Conservation (phyloP, 2,797 vertebrate species). For the Toxotes lorentzi region DNA sequence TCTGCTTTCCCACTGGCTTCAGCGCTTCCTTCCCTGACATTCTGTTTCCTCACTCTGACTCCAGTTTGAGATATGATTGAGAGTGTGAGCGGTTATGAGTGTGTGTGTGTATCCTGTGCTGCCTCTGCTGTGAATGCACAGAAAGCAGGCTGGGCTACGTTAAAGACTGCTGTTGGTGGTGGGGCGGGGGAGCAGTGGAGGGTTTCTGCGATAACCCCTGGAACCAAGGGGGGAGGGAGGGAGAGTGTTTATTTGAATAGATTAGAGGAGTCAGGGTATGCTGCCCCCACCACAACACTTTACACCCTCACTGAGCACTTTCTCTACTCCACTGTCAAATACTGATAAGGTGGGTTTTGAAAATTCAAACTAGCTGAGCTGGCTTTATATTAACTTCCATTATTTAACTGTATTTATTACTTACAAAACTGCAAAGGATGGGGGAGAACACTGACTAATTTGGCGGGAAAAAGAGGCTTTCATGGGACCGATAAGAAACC, state of each 20-base stretch:
- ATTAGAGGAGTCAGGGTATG: slow-evolving; percentile 72
- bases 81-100: slow-evolving; percentile 24
- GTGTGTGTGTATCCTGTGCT: slow-evolving; percentile 71
- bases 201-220: slow-evolving; percentile 73
- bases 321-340: slow-evolving; percentile 51
- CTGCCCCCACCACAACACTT: slow-evolving; percentile 56
- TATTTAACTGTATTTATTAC: too few species aligned
- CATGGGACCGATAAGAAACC: slow-evolving; percentile 78
- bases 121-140: slow-evolving; percentile 52
- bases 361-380: slow-evolving; percentile 26
- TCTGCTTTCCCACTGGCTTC: slow-evolving; percentile 74
- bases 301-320: slow-evolving; percentile 60
- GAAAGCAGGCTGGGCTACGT: slow-evolving; percentile 59
- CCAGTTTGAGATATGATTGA: slow-evolving; percentile 71
- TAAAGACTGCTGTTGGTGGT: slow-evolving; percentile 54
- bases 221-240: slow-evolving; percentile 64
- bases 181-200: slow-evolving; percentile 59
- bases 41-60: slow-evolving; percentile 81
- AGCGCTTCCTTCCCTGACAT: slow-evolving; percentile 82
- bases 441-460: slow-evolving; percentile 62
- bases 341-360: slow-evolving; percentile 41
- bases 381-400: not conserved
- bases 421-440: slow-evolving; percentile 39
- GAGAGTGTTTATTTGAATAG: slow-evolving; percentile 79
- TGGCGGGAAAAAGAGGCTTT: slow-evolving; percentile 56